Base-by-base conservation (phyloP, 2,888 invertebrate genomes). In the Zaprionus obscuricornis region DNA sequence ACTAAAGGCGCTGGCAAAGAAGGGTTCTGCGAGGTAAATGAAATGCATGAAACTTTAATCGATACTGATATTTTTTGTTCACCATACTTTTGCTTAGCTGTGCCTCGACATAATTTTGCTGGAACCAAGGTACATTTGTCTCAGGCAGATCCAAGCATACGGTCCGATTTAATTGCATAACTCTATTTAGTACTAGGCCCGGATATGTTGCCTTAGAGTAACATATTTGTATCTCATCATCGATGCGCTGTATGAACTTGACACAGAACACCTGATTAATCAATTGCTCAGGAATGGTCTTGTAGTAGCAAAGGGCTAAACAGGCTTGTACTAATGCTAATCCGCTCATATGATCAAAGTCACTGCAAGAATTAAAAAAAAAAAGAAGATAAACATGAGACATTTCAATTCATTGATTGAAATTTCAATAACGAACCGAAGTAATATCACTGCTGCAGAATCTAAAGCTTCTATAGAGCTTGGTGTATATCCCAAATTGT, bases 121-220 rank as follows among this genome's bases (percentile, higher is more conserved):
- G 93, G 82, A 94, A 94, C 94, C 94, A 94, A 0, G 93, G 93
- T 3, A 94, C 90, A 83, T 92, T 92, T 7, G 91, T 88, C 84
- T 93, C 92, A 0, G 94, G 93, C 84, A 92, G 91, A 85, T 93
- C 93, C 34, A 94, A 87, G 73, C 93, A 93, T 11, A 93, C 92
- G 0, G 92, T 91, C 51, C 94, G 90, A 86, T 94, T 94, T 31
- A 94, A 84, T 67, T 92, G 91, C 93, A 94, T 93, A 43, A 94
- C 90, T 34, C 88, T 85, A 64, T 91, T 89, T 8, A 93, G 89
- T 1, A 93, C 91, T 64, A 91, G 88, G 14, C 90, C 86, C 0
- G 93, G 92, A 87, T 93, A 93, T 1, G 89, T 90, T 27, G 91
- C 92, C 92, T 91, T 92, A 10, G 91, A 91, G 76, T 92, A 92